Evolutionary conservation across 2,113 vertebrate species (phyloP).

Genomic region (Deroptyus accipitrinus): DNA sequence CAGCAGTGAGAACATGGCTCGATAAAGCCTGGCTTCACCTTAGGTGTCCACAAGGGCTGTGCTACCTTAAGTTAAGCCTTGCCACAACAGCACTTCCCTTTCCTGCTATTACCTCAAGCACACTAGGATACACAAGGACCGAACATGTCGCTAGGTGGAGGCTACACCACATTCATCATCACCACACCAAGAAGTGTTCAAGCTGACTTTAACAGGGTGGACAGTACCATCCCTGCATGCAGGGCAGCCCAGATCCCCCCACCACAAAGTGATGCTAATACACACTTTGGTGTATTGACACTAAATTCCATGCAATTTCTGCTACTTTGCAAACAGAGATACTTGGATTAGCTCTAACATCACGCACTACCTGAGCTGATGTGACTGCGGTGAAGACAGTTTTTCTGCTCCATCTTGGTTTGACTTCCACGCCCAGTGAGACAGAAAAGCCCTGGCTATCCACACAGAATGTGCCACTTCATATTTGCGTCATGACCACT

Average conservation of each 20-base stretch:
- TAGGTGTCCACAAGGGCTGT: neutral
- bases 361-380: neutral
- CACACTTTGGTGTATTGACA: rapidly evolving
- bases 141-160: neutral
- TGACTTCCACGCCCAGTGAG: neutral
- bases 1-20: neutral
- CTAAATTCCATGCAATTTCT: neutral
- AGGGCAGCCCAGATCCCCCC: neutral
- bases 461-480: neutral
- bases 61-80: neutral
- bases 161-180: rapidly evolving
- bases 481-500: neutral
- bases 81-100: neutral
- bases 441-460: neutral
- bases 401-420: neutral
- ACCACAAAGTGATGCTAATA: rapidly evolving
- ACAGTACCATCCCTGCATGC: neutral
- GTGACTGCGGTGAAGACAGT: neutral
- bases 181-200: neutral
- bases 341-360: neutral
- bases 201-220: neutral
- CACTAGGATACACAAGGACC: neutral
- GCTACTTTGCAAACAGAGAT: neutral
- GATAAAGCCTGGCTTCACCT: neutral
- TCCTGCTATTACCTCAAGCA: neutral